A percentile compares a stretch with the other conserved stretches of the same genome.
These are phyloP conservation scores for Sylvicola cinctus DNA, from an alignment of 2,888 invertebrate genomes.

Conservation along the genomic window DNA sequence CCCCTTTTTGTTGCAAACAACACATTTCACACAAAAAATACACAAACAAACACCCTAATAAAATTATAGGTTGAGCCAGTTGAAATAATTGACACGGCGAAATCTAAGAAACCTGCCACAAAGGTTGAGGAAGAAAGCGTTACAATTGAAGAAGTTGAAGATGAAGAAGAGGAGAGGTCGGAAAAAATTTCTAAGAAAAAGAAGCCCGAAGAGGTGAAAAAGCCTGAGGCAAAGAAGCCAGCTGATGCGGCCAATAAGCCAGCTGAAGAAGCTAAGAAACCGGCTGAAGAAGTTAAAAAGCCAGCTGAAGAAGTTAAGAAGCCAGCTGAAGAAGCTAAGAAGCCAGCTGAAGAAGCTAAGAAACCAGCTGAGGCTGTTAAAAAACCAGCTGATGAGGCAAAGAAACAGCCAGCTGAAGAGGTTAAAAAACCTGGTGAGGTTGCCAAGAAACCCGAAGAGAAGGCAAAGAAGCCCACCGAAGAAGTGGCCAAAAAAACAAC, in stretches of 20 bases:
- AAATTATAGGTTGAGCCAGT: constrained; percentile 29
- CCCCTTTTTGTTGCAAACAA: too few species aligned
- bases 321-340: constrained; percentile 26
- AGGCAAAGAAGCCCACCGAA: constrained; percentile 7
- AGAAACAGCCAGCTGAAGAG: constrained; percentile 26
- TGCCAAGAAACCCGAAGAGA: constrained; percentile 22
- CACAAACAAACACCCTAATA: too few species aligned
- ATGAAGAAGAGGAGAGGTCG: constrained; percentile 1
- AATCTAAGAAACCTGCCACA: constrained; percentile 24
- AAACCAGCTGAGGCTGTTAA: constrained; percentile 16
- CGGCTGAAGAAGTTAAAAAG: constrained; percentile 9
- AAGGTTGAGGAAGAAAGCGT: too few species aligned
- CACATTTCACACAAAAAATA: too few species aligned
- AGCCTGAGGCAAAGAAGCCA: constrained; percentile 6
- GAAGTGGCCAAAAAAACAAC: constrained; percentile 17
- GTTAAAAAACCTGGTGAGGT: constrained; percentile 22
- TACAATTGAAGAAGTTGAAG: constrained; percentile 24
- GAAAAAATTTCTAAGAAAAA: constrained; percentile 7
- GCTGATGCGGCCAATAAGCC: too few species aligned
- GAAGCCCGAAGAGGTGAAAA: constrained; percentile 9
- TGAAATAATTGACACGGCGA: constrained; percentile 27
- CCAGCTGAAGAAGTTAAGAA: constrained; percentile 17
- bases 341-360: constrained; percentile 8
- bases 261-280: constrained; percentile 7
- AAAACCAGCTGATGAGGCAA: constrained; percentile 26